Evolutionary conservation across 2,113 vertebrate species (phyloP).

Genomic region (Cyanoliseus patagonus): DNA sequence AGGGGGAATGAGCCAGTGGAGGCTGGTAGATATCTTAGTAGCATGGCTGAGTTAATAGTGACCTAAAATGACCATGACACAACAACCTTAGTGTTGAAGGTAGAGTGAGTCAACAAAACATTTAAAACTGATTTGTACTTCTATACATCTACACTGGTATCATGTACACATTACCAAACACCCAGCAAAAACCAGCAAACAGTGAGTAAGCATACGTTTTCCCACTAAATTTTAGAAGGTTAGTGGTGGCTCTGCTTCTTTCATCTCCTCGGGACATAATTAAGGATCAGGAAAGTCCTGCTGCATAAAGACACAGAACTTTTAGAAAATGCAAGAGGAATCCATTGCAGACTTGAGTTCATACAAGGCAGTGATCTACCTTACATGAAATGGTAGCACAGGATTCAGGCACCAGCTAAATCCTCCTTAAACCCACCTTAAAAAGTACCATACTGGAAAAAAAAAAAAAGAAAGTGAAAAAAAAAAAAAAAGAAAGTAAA

Average conservation of each 20-base stretch:
- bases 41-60: not conserved
- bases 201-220: not conserved
- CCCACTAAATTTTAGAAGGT: not conserved
- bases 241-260: not conserved
- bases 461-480: not conserved
- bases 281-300: not conserved
- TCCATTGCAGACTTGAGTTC: not conserved
- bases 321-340: not conserved
- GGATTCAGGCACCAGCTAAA: not conserved
- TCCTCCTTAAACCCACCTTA: not conserved
- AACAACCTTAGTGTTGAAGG: not conserved
- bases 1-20: fast-evolving
- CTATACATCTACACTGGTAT: not conserved
- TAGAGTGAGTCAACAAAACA: not conserved
- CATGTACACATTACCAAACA: not conserved
- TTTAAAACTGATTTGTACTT: not conserved
- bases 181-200: not conserved
- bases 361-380: not conserved
- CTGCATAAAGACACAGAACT: not conserved
- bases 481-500: not conserved
- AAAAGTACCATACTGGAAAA: not conserved
- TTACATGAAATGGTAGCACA: not conserved
- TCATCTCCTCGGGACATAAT: not conserved
- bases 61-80: not conserved
- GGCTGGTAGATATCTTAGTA: not conserved